These are phyloP conservation scores for Paraplagusia blochii DNA, from an alignment of 2,113 vertebrate species.

Conservation along the genomic window DNA sequence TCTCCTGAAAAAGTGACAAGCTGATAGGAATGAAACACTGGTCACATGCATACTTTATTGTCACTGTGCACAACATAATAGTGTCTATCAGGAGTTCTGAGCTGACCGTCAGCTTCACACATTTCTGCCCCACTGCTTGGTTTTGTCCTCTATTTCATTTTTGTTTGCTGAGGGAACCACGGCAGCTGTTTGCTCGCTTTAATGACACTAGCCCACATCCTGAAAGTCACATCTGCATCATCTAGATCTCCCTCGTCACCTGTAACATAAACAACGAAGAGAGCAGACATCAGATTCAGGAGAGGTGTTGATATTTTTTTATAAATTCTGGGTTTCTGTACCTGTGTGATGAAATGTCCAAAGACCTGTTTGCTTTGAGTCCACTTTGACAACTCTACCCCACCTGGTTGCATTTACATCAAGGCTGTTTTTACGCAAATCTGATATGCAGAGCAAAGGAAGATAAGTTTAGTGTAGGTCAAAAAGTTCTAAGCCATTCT, in stretches of 20 bases:
- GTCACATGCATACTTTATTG: no score
- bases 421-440: constrained; percentile 56
- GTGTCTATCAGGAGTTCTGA: no score
- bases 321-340: background rate
- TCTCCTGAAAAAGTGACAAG: no score
- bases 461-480: constrained; percentile 19
- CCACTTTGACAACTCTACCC: constrained; percentile 47
- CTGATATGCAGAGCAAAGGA: constrained; percentile 37
- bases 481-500: background rate
- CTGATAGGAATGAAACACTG: no score
- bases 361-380: constrained; percentile 49
- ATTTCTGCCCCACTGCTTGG: background rate
- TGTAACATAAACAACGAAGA: background rate
- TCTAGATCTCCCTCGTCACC: background rate
- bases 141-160: background rate
- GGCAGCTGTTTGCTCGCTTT: background rate
- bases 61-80: no score
- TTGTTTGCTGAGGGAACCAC: background rate
- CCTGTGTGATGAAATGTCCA: background rate
- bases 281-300: background rate
- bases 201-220: background rate
- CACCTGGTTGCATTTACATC: constrained; percentile 45
- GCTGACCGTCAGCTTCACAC: background rate
- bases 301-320: background rate
- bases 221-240: background rate